phyloP scores from a whole-genome alignment of 2,113 vertebrate species.

The Typhlomys cinereus region DNA sequence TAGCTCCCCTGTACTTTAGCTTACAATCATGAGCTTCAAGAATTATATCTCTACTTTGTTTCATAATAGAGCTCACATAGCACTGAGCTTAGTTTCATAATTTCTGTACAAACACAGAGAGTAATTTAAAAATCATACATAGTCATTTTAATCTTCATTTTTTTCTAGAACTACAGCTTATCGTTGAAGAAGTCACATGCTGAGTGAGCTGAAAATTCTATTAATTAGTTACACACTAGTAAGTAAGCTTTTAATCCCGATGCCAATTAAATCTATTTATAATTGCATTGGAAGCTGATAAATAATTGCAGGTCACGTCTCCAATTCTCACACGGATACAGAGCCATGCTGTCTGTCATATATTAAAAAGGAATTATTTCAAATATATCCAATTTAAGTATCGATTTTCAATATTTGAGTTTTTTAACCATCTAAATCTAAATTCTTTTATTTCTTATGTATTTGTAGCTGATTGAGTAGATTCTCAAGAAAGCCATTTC shows the following conservation, averaged over 20 bases:
- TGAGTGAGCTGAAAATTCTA: conserved; percentile 81
- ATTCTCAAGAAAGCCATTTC: background rate
- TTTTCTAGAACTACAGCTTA: conserved; percentile 77
- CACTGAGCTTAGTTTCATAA: conserved; percentile 54
- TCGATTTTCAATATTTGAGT: conserved; percentile 41
- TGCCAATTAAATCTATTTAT: conserved; percentile 84
- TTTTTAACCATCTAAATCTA: conserved; percentile 23
- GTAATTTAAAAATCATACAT: conserved; percentile 78
- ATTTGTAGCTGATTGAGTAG: background rate
- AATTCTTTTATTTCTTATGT: conserved; percentile 24
- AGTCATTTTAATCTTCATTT: conserved; percentile 68
- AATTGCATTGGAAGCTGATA: conserved; percentile 83
- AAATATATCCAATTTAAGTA: conserved; percentile 24
- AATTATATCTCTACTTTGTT: conserved; percentile 35
- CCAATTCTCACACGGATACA: conserved; percentile 80
- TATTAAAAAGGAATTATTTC: conserved; percentile 30
- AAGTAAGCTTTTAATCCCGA: conserved; percentile 81
- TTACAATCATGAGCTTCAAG: conserved; percentile 37
- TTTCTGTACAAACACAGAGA: conserved; percentile 50
- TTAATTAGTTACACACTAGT: conserved; percentile 84
- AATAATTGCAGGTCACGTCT: conserved; percentile 78
- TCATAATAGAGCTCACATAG: conserved; percentile 11
- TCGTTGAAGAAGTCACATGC: conserved; percentile 69
- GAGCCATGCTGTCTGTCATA: background rate
- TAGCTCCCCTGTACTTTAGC: conserved; percentile 43